Percentiles rank a stretch among this genome's conserved stretches.
phyloP scores from a whole-genome alignment of 2,888 invertebrate genomes.

The Gymnoscelis rufifasciata region DNA sequence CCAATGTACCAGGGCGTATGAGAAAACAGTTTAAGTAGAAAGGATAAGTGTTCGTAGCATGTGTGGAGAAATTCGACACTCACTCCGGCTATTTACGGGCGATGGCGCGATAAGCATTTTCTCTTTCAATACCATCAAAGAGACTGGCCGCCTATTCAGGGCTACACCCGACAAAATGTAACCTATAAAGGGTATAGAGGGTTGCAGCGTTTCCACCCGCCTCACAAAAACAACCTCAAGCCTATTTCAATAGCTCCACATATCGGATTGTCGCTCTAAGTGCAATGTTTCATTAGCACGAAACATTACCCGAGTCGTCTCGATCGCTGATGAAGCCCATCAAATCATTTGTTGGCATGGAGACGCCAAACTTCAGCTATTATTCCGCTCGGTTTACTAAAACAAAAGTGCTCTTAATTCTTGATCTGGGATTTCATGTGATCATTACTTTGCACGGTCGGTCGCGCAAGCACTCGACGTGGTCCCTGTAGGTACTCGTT shows the following conservation, averaged over 20 bases:
- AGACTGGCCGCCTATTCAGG: slow-evolving; percentile 70
- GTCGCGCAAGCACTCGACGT: slow-evolving; percentile 46
- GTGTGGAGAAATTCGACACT: slow-evolving; percentile 72
- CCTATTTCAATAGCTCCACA: slow-evolving; percentile 37
- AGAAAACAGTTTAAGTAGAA: slow-evolving; percentile 71
- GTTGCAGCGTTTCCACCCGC: slow-evolving; percentile 56
- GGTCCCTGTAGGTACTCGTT: slow-evolving; percentile 36
- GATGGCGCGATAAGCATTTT: slow-evolving; percentile 75
- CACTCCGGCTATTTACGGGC: slow-evolving; percentile 69
- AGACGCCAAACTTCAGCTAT: slow-evolving; percentile 64
- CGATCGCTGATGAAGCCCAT: slow-evolving; percentile 62
- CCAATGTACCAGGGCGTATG: slow-evolving; percentile 58
- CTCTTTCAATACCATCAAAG: slow-evolving; percentile 75
- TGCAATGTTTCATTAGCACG: slow-evolving; percentile 49
- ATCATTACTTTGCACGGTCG: slow-evolving; percentile 62
- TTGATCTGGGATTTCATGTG: slow-evolving; percentile 68
- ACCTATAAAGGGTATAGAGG: slow-evolving; percentile 63
- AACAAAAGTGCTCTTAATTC: slow-evolving; percentile 70
- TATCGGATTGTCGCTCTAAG: slow-evolving; percentile 32
- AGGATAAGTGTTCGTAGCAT: slow-evolving; percentile 71
- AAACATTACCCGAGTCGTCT: slow-evolving; percentile 59
- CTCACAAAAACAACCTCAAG: slow-evolving; percentile 47
- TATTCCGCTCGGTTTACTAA: slow-evolving; percentile 70
- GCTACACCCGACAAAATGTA: slow-evolving; percentile 61
- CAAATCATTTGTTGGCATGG: slow-evolving; percentile 70